A percentile compares a stretch with the other conserved stretches of the same genome.
phyloP scores from a whole-genome alignment of 2,888 invertebrate genomes.

The Liopterus haemorrhoidalis region DNA sequence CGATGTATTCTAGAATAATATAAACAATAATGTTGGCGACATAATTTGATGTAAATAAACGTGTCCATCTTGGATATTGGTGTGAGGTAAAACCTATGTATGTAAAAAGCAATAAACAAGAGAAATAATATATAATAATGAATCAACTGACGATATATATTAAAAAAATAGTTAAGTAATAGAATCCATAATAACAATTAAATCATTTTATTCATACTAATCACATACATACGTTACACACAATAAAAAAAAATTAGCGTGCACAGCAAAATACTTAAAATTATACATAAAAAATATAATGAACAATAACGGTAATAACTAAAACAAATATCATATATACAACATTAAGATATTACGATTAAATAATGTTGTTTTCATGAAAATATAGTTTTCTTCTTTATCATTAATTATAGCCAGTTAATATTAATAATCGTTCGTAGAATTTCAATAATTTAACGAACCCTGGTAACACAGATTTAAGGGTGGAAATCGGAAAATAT shows the following conservation, averaged over 20 bases:
- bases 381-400: constrained; percentile 22
- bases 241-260: constrained; percentile 30
- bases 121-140: too few species aligned
- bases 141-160: too few species aligned
- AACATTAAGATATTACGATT: constrained; percentile 19
- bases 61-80: too few species aligned
- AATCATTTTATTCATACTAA: constrained; percentile 28
- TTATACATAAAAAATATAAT: constrained; percentile 20
- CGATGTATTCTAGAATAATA: too few species aligned
- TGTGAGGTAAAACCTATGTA: too few species aligned
- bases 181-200: constrained; percentile 23
- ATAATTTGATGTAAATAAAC: too few species aligned
- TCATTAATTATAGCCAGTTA: constrained; percentile 23
- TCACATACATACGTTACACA: constrained; percentile 31
- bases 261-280: constrained; percentile 30
- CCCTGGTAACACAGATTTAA: constrained; percentile 21
- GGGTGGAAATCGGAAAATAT: constrained; percentile 11
- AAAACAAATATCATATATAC: constrained; percentile 21
- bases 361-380: too few species aligned
- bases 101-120: too few species aligned
- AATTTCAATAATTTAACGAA: constrained; percentile 19
- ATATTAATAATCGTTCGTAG: constrained; percentile 20
- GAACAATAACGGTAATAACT: constrained; percentile 13
- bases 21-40: too few species aligned
- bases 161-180: constrained; percentile 12